These are phyloP conservation scores for Heliconius congener DNA, from an alignment of 1,140 invertebrate genomes.

Conservation along the genomic window DNA sequence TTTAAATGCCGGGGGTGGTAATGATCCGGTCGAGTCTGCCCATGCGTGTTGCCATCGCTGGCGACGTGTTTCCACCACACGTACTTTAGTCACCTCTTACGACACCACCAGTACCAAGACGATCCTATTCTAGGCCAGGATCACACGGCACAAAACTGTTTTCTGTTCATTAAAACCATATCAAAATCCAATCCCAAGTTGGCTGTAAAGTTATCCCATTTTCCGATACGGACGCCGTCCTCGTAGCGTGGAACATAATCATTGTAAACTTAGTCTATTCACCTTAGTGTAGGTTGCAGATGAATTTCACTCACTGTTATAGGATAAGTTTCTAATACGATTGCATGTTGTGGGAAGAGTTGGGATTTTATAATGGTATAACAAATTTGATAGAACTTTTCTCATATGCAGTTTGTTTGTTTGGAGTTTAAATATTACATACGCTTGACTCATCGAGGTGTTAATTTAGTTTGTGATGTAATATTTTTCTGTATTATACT, in stretches of 20 bases:
- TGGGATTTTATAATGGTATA: background rate
- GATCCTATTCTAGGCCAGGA: too few species aligned
- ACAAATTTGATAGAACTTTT: constrained; percentile 4
- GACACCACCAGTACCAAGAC: too few species aligned
- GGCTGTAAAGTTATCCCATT: background rate
- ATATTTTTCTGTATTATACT: too few species aligned
- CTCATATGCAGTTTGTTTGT: background rate
- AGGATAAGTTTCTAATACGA: background rate
- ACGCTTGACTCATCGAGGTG: background rate
- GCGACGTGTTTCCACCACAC: too few species aligned
- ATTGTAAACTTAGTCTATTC: constrained; percentile 3
- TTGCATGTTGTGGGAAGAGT: constrained; percentile 2
- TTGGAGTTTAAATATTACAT: background rate
- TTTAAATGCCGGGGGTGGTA: too few species aligned
- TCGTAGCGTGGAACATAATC: background rate
- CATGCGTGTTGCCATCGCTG: too few species aligned
- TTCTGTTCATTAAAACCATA: background rate
- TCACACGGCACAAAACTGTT: too few species aligned
- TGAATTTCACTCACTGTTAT: constrained; percentile 2
- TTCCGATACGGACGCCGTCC: background rate
- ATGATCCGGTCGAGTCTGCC: too few species aligned
- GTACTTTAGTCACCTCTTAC: too few species aligned
- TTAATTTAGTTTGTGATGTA: background rate
- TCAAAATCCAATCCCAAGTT: background rate
- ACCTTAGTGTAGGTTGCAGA: background rate